Base-by-base conservation (phyloP, 2,888 invertebrate species). In the Ecliptopera silaceata region DNA sequence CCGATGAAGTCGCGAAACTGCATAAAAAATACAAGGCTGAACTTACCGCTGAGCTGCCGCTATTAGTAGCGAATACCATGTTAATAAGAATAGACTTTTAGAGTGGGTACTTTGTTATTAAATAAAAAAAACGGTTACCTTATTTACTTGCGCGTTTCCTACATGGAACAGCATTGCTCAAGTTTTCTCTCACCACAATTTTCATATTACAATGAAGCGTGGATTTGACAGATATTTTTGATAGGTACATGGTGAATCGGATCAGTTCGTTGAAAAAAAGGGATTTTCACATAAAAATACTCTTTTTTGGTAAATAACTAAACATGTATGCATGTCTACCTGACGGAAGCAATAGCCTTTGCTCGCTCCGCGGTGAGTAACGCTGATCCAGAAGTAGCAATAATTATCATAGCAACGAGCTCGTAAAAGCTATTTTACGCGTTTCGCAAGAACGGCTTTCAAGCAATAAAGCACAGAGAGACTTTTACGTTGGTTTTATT, bases 391-490 rank as follows among this genome's bases (percentile, higher is more conserved):
- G 57, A 56, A 64, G 65, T 64, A 59, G 50, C 63, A 41, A 55
- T 58, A 64, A 65, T 63, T 66, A 66, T 66, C 59, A 64, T 64
- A 66, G 63, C 63, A 58, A 61, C 61, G 66, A 48, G 63, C 42
- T 74, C 74, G 72, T 80, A 81, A 80, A 80, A 76, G 70, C 68
- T 71, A 77, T 79, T 80, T 75, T 75, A 79, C 75, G 71, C 76
- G 50, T 72, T 67, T 75, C 72, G 72, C 70, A 71, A 71, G 70
- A 69, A 71, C 71, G 79, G 74, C 80, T 84, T 84, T 83, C 84
- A 69, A 75, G 79, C 80, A 79, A 86, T 87, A 86, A 87, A 86
- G 78, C 82, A 79, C 77, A 70, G 65, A 70, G 75, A 77, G 75
- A 75, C 77, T 70, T 77, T 82, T 76, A 77, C 69, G 74, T 64